Evolutionary conservation across 2,113 vertebrate genomes (phyloP).

Genomic region (Caretta caretta): DNA sequence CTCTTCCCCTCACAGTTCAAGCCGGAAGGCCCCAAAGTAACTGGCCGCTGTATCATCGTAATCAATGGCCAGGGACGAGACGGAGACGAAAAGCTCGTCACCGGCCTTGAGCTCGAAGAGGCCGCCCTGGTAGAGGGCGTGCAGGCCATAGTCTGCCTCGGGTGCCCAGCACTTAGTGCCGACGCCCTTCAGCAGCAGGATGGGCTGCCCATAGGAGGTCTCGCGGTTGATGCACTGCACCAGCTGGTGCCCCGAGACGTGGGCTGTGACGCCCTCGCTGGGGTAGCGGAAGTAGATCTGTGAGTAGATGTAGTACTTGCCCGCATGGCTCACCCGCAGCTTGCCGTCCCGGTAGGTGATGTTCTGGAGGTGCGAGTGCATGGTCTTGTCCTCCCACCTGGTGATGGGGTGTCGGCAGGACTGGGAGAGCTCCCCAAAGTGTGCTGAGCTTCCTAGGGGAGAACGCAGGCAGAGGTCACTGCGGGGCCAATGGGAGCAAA

Average conservation of each 20-base stretch:
- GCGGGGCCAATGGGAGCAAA: not conserved
- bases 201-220: conserved; percentile 84
- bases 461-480: not conserved
- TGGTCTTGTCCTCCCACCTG: conserved; percentile 84
- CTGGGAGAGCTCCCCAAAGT: conserved; percentile 81
- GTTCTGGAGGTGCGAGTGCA: conserved; percentile 88
- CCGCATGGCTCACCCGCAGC: conserved; percentile 85
- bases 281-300: conserved; percentile 88
- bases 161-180: conserved; percentile 91
- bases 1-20: conserved; percentile 80
- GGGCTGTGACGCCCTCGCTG: conserved; percentile 71
- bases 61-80: conserved; percentile 86
- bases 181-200: conserved; percentile 90
- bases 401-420: conserved; percentile 87
- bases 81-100: conserved; percentile 89
- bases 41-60: conserved; percentile 83
- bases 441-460: conserved; percentile 1
- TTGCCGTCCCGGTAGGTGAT: conserved; percentile 86
- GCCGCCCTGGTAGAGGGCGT: conserved; percentile 90
- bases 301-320: conserved; percentile 90
- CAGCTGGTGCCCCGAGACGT: conserved; percentile 82
- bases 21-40: conserved; percentile 88
- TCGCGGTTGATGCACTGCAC: conserved; percentile 91
- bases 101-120: conserved; percentile 88
- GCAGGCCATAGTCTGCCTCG: conserved; percentile 87